phyloP scores from a whole-genome alignment of 2,888 invertebrate species.

The Pheosia gnoma region DNA sequence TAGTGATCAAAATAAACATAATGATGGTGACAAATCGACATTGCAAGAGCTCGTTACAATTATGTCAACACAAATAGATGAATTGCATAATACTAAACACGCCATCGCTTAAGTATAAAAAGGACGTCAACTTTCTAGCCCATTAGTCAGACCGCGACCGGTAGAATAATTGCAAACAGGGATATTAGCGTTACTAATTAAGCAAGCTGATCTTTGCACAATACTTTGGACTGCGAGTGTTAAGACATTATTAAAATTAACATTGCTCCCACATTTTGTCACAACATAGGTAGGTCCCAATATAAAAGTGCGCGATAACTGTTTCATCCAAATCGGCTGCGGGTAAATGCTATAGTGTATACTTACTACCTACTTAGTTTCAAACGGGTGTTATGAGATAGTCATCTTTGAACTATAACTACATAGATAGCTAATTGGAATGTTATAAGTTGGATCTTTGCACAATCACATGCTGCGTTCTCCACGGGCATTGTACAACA shows the following conservation, averaged over 20 bases:
- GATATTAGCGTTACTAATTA: neutral
- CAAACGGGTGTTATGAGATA: neutral
- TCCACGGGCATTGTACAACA: conserved; percentile 29
- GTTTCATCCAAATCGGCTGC: too few relatives aligned
- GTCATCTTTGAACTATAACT: too few relatives aligned
- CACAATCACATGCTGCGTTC: conserved; percentile 27
- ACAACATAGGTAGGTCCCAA: too few relatives aligned
- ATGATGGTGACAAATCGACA: conserved; percentile 11
- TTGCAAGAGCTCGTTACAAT: conserved; percentile 24
- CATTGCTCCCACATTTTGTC: too few relatives aligned
- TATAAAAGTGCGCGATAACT: too few relatives aligned
- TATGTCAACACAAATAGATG: conserved; percentile 22
- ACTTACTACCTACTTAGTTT: too few relatives aligned
- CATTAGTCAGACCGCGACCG: conserved; percentile 11
- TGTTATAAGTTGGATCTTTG: conserved; percentile 15
- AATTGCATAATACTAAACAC: conserved; percentile 20
- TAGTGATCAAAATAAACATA: neutral
- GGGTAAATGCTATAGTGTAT: too few relatives aligned
- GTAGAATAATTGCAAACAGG: conserved; percentile 17
- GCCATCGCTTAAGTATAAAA: conserved; percentile 7
- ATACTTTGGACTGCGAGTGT: neutral
- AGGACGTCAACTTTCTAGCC: conserved; percentile 28
- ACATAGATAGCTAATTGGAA: conserved; percentile 9
- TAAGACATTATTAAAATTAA: neutral
- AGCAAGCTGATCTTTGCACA: neutral